Conservation (phyloP, 2,113 vertebrate species). For the Agapornis roseicollis region DNA sequence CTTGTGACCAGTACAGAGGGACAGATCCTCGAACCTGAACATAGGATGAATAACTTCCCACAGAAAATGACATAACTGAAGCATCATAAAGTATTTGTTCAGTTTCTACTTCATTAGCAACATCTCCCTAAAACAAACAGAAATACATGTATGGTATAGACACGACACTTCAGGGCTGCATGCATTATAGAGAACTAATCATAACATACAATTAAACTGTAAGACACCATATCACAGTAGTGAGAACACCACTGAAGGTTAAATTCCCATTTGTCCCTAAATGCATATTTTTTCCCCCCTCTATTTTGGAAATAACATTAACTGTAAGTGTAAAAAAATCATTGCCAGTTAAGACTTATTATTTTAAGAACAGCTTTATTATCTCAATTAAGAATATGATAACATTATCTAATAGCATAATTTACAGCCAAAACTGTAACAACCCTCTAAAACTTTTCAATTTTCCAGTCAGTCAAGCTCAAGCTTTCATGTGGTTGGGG, state of each 20-base stretch:
- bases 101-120: constrained; percentile 98
- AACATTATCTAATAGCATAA: not conserved
- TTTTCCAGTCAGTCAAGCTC: not conserved
- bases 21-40: constrained; percentile 96
- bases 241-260: not conserved
- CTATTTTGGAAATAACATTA: not conserved
- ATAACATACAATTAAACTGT: not conserved
- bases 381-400: not conserved
- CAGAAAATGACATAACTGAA: constrained; percentile 91
- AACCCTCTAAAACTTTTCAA: not conserved
- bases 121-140: constrained; percentile 84
- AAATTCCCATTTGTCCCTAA: not conserved
- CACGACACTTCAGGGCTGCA: not conserved
- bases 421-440: not conserved
- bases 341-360: not conserved
- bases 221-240: not conserved
- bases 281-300: not conserved
- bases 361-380: not conserved
- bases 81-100: constrained; percentile 96
- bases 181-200: not conserved
- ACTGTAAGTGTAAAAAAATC: not conserved
- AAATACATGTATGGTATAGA: not conserved
- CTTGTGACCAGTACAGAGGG: constrained; percentile 97
- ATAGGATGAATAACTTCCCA: constrained; percentile 95
- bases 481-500: not conserved